Evolutionary conservation across 53 echinoderm and acorn worm genomes (phyloP).

Genomic region (Stichopus horrens): DNA sequence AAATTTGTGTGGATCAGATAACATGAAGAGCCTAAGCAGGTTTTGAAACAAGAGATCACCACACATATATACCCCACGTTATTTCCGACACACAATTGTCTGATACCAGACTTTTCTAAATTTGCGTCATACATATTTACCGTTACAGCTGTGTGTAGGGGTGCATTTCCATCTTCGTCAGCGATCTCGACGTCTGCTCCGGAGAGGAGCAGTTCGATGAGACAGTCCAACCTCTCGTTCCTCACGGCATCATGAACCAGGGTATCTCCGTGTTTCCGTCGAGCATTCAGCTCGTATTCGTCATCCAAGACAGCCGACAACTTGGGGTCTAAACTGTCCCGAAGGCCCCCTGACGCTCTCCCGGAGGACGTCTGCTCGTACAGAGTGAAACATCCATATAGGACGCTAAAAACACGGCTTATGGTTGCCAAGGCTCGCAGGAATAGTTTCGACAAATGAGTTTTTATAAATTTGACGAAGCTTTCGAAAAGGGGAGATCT

Average conservation of each 20-base stretch:
- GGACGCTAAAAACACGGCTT: conserved; percentile 5
- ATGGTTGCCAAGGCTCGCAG: neutral
- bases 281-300: conserved; percentile 62
- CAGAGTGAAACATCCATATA: neutral
- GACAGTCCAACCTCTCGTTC: conserved; percentile 61
- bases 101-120: too few relatives aligned
- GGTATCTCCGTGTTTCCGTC: conserved; percentile 75
- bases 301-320: conserved; percentile 46
- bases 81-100: too few relatives aligned
- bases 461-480: neutral
- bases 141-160: conserved; percentile 80
- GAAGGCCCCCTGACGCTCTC: neutral
- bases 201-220: conserved; percentile 64
- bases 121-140: conserved; percentile 25
- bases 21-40: too few relatives aligned
- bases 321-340: neutral
- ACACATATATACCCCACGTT: too few relatives aligned
- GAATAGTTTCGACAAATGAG: neutral
- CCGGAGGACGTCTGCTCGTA: neutral
- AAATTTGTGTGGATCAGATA: too few relatives aligned
- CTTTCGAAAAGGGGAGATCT: neutral
- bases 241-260: conserved; percentile 76
- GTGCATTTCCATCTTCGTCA: conserved; percentile 66
- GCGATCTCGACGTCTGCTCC: conserved; percentile 70
- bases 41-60: too few relatives aligned